Percentiles rank a stretch among this genome's conserved stretches.
Conservation (phyloP, 2,797 vertebrate genomes). For the Champsocephalus gunnari region DNA sequence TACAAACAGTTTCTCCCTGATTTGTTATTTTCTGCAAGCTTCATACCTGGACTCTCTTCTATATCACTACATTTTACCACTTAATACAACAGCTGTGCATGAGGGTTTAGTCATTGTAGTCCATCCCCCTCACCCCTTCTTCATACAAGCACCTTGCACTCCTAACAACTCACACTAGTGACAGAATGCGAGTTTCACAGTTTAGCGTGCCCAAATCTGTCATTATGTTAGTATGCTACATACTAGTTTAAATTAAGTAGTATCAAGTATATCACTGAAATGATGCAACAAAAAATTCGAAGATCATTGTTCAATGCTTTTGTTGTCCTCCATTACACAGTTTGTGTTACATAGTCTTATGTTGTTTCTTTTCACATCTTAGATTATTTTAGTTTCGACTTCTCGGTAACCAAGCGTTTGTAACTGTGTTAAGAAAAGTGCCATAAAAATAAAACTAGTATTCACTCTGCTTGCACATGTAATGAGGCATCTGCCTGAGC, state of each 20-base stretch:
- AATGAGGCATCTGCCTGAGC: neutral
- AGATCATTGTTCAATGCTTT: neutral
- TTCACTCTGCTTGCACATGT: conserved; percentile 10
- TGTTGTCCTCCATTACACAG: neutral
- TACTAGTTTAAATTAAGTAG: neutral
- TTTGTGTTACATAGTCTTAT: conserved; percentile 2
- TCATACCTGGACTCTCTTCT: neutral
- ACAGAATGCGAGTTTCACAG: neutral
- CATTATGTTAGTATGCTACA: neutral
- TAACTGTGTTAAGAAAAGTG: conserved; percentile 48
- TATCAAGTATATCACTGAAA: neutral
- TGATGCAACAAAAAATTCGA: neutral
- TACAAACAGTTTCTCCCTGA: neutral
- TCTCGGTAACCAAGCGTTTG: conserved; percentile 38
- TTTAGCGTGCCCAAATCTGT: conserved; percentile 8
- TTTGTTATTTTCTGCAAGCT: neutral
- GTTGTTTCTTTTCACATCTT: conserved; percentile 23
- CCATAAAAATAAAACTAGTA: conserved; percentile 50
- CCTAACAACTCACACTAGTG: neutral
- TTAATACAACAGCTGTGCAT: conserved; percentile 25
- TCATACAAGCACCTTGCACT: neutral
- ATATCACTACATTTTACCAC: neutral
- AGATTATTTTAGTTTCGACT: neutral
- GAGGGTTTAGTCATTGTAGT: conserved; percentile 12
- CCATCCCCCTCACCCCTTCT: conserved; percentile 1